phyloP scores from a whole-genome alignment of 2,888 invertebrate species.

The Lissocephala sabroskyi region DNA sequence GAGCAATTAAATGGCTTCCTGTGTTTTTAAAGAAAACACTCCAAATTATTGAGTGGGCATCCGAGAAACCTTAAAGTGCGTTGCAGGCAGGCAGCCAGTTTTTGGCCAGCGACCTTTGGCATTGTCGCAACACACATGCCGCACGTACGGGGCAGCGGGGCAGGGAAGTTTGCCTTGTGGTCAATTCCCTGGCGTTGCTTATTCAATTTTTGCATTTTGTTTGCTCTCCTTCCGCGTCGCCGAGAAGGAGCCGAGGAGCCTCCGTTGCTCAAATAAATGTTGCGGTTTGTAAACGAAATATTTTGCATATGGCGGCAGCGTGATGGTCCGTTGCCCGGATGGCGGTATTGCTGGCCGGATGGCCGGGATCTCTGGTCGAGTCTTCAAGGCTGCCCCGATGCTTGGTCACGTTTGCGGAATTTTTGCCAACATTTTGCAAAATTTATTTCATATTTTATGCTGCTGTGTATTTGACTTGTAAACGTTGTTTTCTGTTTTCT shows the following conservation, averaged over 20 bases:
- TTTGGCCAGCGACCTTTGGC: too few species aligned
- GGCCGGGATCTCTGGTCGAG: not conserved
- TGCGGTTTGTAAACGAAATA: conserved; percentile 1
- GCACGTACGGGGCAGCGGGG: too few species aligned
- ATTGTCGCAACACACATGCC: too few species aligned
- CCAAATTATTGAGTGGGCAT: too few species aligned
- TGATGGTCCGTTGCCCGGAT: conserved; percentile 2
- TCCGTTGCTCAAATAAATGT: not conserved
- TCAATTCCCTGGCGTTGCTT: conserved; percentile 52
- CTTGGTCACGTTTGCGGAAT: conserved; percentile 54
- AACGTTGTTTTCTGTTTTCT: conserved; percentile 20
- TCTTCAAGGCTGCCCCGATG: not conserved
- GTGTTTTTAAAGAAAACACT: too few species aligned
- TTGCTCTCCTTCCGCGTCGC: not conserved
- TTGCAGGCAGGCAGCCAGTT: too few species aligned
- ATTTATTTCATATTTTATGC: conserved; percentile 57
- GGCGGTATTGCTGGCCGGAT: not conserved
- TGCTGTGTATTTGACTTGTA: conserved; percentile 25
- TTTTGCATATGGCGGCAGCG: conserved; percentile 1
- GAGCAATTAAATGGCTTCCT: too few species aligned
- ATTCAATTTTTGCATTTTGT: conserved; percentile 41
- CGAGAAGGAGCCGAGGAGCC: too few species aligned
- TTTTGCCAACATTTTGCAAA: conserved; percentile 27
- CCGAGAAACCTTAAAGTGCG: too few species aligned
- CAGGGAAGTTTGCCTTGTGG: conserved; percentile 33